These are phyloP conservation scores for Lacerta bilineata DNA, from an alignment of 2,797 vertebrate genomes.

Conservation along the genomic window DNA sequence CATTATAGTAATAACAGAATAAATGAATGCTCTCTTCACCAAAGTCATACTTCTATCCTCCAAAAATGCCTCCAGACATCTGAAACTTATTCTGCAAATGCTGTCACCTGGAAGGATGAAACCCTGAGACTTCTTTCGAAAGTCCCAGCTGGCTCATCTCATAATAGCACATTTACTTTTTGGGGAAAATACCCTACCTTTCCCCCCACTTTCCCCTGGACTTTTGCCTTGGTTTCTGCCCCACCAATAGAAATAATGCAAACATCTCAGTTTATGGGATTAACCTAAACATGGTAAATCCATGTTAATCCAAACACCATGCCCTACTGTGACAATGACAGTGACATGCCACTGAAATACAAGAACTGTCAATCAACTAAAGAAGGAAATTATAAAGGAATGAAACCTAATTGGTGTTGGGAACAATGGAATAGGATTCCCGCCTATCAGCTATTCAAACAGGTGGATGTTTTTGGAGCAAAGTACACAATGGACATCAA, in stretches of 20 bases:
- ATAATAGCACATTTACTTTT: background rate
- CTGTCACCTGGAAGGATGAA: slow-evolving; percentile 4
- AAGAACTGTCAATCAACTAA: slow-evolving; percentile 10
- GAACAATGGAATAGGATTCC: background rate
- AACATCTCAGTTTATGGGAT: slow-evolving; percentile 15
- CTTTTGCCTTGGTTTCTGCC: background rate
- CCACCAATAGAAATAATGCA: background rate
- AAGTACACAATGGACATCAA: background rate
- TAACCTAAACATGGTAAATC: slow-evolving; percentile 20
- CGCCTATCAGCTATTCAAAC: background rate
- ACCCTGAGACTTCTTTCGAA: background rate
- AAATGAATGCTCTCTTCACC: slow-evolving; percentile 16
- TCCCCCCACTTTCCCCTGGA: background rate
- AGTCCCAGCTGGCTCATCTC: background rate
- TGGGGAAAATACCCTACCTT: background rate
- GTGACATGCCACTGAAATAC: background rate
- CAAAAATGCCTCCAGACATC: slow-evolving; percentile 18
- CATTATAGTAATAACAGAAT: slow-evolving; percentile 21
- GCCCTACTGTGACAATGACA: background rate
- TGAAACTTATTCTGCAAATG: slow-evolving; percentile 7
- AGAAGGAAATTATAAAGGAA: slow-evolving; percentile 5
- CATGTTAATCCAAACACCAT: slow-evolving; percentile 13
- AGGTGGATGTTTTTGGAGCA: background rate
- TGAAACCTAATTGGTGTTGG: background rate
- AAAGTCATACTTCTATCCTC: background rate